Percentiles rank a stretch among this genome's conserved stretches.
Evolutionary conservation across 2,113 vertebrate genomes (phyloP).

Genomic region (Petrocephalus microphthalmus): DNA sequence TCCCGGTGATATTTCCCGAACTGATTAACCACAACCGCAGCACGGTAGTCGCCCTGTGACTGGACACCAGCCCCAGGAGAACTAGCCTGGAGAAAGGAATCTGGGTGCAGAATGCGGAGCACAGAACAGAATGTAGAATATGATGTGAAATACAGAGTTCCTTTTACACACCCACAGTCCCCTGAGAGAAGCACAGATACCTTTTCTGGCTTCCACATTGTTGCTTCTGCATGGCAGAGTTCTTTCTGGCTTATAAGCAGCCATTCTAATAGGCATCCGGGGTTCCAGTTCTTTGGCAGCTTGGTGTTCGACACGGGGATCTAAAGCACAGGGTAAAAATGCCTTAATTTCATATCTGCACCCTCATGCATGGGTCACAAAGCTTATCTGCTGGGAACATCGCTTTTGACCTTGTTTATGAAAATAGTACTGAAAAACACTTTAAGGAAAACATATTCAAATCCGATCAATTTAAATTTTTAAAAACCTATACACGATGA

Average conservation of each 20-base stretch:
- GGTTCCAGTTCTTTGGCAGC: constrained; percentile 16
- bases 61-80: not conserved
- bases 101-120: not conserved
- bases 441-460: not conserved
- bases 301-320: not conserved
- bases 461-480: not conserved
- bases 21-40: not conserved
- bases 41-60: too few species aligned
- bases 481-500: not conserved
- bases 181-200: not conserved
- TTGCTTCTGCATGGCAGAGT: constrained; percentile 14
- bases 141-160: not conserved
- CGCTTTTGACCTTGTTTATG: not conserved
- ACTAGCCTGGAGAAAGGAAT: not conserved
- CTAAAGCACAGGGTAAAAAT: constrained; percentile 12
- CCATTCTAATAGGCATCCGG: not conserved
- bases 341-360: not conserved
- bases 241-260: constrained; percentile 6
- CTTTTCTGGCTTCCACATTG: not conserved
- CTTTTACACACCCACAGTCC: not conserved
- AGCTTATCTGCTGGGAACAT: not conserved
- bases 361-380: not conserved
- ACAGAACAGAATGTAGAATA: not conserved
- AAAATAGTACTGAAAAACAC: not conserved
- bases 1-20: not conserved